A percentile compares a stretch with the other conserved stretches of the same genome.
phyloP scores from a whole-genome alignment of 2,113 vertebrate species.

The Egretta garzetta region DNA sequence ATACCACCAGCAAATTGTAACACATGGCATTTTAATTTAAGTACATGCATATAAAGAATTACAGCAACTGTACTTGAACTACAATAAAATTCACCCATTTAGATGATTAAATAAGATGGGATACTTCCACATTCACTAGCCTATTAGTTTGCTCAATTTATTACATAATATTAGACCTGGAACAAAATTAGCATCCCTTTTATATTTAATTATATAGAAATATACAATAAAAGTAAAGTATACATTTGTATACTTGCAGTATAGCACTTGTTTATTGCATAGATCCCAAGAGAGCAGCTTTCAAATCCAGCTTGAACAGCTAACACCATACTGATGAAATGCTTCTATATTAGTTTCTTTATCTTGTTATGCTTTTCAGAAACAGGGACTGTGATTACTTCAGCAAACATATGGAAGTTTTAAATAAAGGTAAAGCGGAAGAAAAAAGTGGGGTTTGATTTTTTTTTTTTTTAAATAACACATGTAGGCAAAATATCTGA shows the following conservation, averaged over 20 bases:
- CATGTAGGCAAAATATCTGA: background rate
- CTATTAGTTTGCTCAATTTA: background rate
- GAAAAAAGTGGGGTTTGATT: fast-evolving
- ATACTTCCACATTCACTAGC: background rate
- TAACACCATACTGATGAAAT: background rate
- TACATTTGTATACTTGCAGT: background rate
- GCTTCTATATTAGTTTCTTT: background rate
- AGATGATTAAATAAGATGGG: background rate
- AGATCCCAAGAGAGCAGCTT: background rate
- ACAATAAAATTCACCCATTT: background rate
- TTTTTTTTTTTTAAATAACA: background rate
- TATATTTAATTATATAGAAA: background rate
- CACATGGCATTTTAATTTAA: background rate
- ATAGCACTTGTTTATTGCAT: background rate
- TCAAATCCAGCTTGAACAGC: background rate
- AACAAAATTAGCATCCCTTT: background rate
- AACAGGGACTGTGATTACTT: background rate
- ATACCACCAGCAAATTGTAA: background rate
- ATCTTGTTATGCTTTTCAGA: background rate
- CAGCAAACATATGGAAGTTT: background rate
- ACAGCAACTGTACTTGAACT: background rate
- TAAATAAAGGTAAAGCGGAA: background rate
- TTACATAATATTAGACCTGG: background rate
- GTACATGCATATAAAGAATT: background rate
- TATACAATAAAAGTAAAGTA: background rate